Percentiles rank a stretch among this genome's conserved stretches.
These are phyloP conservation scores for Novumbra hubbsi DNA, from an alignment of 2,797 vertebrate genomes.

Conservation along the genomic window DNA sequence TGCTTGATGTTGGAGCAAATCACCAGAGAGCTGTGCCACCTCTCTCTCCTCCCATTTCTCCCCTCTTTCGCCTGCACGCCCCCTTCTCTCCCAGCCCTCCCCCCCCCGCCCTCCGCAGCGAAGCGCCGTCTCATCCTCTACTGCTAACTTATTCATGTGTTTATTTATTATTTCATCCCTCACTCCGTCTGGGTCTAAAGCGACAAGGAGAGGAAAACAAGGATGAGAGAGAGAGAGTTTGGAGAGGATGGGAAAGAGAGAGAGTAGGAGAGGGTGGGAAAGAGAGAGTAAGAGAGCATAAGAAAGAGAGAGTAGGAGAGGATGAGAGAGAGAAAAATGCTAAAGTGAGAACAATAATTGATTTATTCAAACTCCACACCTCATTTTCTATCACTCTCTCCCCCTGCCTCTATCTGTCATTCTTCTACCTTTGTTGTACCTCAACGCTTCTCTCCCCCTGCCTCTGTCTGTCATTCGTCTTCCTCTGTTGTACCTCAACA, in stretches of 20 bases:
- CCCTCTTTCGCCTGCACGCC: conserved; percentile 9
- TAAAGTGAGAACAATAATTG: conserved; percentile 73
- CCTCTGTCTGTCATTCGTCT: conserved; percentile 12
- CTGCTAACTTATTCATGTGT: conserved; percentile 79
- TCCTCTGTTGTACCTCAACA: not conserved
- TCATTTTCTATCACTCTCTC: conserved; percentile 22
- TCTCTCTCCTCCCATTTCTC: conserved; percentile 50
- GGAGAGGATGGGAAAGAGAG: not conserved
- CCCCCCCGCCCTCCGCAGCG: conserved; percentile 3
- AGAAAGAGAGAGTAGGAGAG: not conserved
- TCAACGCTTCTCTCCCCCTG: not conserved
- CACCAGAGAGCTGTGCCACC: conserved; percentile 64
- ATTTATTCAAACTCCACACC: conserved; percentile 70
- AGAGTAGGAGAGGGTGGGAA: conserved; percentile 43
- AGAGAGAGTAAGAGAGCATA: no score
- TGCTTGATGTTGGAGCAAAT: conserved; percentile 78
- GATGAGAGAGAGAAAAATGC: conserved; percentile 49
- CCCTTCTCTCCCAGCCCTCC: conserved; percentile 4
- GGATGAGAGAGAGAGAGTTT: not conserved
- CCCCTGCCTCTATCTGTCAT: conserved; percentile 27
- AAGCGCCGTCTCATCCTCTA: conserved; percentile 71
- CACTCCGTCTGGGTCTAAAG: conserved; percentile 65
- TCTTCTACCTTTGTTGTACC: conserved; percentile 13
- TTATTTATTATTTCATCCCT: conserved; percentile 77
- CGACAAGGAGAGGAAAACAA: conserved; percentile 25